A percentile compares a stretch with the other conserved stretches of the same genome.
phyloP scores from a whole-genome alignment of 2,888 invertebrate species.

The Thera obeliscata region DNA sequence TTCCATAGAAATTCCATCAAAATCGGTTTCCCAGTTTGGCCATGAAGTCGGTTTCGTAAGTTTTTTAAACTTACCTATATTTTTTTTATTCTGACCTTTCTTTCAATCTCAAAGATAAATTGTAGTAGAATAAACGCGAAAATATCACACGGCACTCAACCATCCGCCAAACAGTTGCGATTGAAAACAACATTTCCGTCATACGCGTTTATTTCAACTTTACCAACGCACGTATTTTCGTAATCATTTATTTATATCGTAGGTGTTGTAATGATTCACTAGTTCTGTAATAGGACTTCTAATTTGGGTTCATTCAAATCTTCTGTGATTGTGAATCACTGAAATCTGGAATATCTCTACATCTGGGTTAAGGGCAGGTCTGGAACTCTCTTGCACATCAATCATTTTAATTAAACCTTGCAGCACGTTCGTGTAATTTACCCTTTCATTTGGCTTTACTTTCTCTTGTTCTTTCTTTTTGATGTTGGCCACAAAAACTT shows the following conservation, averaged over 20 bases:
- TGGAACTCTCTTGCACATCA: conserved; percentile 44
- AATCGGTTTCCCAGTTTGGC: no score
- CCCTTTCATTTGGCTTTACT: conserved; percentile 6
- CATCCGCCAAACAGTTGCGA: conserved; percentile 24
- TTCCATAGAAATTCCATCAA: no score
- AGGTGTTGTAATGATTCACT: conserved; percentile 39
- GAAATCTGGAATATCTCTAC: conserved; percentile 47
- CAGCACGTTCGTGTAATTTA: conserved; percentile 36
- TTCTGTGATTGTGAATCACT: conserved; percentile 40
- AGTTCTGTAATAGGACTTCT: conserved; percentile 34
- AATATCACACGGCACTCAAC: conserved; percentile 38
- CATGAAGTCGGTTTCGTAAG: no score
- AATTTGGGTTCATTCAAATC: conserved; percentile 50
- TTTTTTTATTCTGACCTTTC: conserved; percentile 37
- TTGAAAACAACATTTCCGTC: conserved; percentile 41
- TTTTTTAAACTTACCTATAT: no score
- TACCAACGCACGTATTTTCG: conserved; percentile 18
- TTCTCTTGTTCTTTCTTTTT: neutral
- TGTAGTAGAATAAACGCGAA: conserved; percentile 36
- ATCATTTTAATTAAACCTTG: conserved; percentile 47
- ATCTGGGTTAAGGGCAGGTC: conserved; percentile 52
- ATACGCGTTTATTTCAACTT: conserved; percentile 35
- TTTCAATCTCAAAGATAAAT: conserved; percentile 39
- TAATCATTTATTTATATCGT: conserved; percentile 33
- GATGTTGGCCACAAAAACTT: neutral